Evolutionary conservation across 1,140 invertebrate species (phyloP), one percentile per base, ranked within the genome.

Genomic region (Ptiloglossa arizonensis): DNA sequence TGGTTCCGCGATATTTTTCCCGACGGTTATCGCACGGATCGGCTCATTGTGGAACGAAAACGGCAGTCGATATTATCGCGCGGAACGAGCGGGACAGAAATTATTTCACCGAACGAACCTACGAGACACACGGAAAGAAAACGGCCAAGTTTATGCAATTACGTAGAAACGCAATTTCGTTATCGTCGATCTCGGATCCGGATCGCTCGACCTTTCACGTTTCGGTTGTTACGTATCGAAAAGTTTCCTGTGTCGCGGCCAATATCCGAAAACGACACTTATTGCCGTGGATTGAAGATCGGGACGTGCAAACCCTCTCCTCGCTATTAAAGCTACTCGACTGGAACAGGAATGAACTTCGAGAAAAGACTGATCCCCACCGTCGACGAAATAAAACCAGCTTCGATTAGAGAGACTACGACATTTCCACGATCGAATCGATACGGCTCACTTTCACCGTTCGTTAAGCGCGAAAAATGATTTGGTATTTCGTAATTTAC

Each of bases 221-320:
- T 29, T 64, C 70, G 46, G 46, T 50, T 73, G 44, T 73, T 73
- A 41, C 35, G 22, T 64, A 71, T 60, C 56, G 56, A 60, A 17
- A 60, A 60, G 27, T 60, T 48, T 5, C 35, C 17, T 6, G 54
- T 35, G 68, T 60, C 15, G 54, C 15, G 13, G 54, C n/a, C 54
- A 71, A 71, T 71, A 71, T 60, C 54, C 56, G 68, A 48, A 71
- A 71, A 71, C 54, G 68, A 46, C 56, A 59, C 68, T 60, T 71
- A 71, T 71, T 22, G 68, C n/a, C 54, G 19, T 24, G 38, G 68
- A 71, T 48, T 15, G 54, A 71, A 27, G 56, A 48, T 19, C 38
- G 38, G 27, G 0, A 60, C 68, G 68, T 71, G 68, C 38, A 60
- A 29, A 70, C 68, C 19, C 38, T 17, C 54, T 24, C 19, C 8